Evolutionary conservation across 1,140 invertebrate genomes (phyloP).

Genomic region (Stratiolaelaps scimitus): DNA sequence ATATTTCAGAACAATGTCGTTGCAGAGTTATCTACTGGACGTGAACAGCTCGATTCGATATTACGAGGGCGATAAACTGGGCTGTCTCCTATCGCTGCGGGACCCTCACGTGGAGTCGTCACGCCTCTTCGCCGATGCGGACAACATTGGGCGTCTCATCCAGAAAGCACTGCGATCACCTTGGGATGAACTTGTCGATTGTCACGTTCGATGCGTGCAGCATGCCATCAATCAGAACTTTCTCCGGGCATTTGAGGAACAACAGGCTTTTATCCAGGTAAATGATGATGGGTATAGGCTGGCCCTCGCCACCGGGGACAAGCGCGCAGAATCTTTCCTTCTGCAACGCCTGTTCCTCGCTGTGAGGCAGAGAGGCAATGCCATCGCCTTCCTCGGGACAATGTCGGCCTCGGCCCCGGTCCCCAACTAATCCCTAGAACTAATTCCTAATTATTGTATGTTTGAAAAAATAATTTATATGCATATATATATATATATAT

Average conservation of each 20-base stretch:
- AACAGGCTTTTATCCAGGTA: conserved; percentile 28
- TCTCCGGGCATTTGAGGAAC: conserved; percentile 13
- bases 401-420: too few relatives aligned
- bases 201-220: conserved; percentile 55
- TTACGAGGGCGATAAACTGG: background rate
- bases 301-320: too few relatives aligned
- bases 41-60: conserved; percentile 5
- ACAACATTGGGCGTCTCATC: conserved; percentile 47
- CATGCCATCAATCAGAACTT: conserved; percentile 19
- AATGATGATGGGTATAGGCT: too few relatives aligned
- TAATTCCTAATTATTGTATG: too few relatives aligned
- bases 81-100: conserved; percentile 1
- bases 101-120: background rate
- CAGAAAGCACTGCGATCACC: conserved; percentile 57
- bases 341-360: too few relatives aligned
- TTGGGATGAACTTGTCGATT: conserved; percentile 62
- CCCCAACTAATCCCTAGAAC: too few relatives aligned
- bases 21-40: background rate
- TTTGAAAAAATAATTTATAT: too few relatives aligned
- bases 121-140: conserved; percentile 44
- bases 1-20: background rate
- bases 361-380: too few relatives aligned
- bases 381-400: too few relatives aligned
- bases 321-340: too few relatives aligned
- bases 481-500: conserved; percentile 34